Evolutionary conservation across 2,888 invertebrate species (phyloP).

Genomic region (Tridacna crocea): DNA sequence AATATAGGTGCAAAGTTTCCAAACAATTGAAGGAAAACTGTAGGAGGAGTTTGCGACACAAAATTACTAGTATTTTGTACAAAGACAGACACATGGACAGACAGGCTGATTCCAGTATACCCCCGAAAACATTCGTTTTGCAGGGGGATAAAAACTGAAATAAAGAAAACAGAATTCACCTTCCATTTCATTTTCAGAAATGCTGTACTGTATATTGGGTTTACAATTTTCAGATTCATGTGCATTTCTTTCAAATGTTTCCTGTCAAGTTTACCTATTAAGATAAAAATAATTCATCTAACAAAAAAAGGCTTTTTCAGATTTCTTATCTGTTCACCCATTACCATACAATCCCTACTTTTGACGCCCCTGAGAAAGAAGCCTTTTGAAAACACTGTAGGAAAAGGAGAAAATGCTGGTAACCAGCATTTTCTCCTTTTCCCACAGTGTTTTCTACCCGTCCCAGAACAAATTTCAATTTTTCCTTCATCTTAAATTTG

Average conservation of each 20-base stretch:
- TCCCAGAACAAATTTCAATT: no score
- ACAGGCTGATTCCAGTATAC: no score
- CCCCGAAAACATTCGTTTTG: no score
- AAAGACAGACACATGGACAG: no score
- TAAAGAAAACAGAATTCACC: slow-evolving; percentile 4
- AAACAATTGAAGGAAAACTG: no score
- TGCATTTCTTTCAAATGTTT: slow-evolving; percentile 29
- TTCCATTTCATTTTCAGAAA: slow-evolving; percentile 33
- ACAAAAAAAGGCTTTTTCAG: background rate
- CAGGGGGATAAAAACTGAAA: no score
- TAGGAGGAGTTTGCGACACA: no score
- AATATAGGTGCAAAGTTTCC: no score
- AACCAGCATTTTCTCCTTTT: background rate
- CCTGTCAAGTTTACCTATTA: slow-evolving; percentile 40
- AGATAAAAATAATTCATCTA: background rate
- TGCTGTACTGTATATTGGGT: background rate
- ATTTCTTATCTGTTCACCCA: no score
- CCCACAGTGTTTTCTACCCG: background rate
- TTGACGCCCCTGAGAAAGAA: background rate
- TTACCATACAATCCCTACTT: background rate
- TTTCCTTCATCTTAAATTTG: no score
- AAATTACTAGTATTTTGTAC: no score
- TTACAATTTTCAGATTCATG: background rate
- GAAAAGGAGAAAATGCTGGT: background rate
- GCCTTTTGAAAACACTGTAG: slow-evolving; percentile 23